Conservation (phyloP, 2,797 vertebrate species). For the Caiman crocodilus region DNA sequence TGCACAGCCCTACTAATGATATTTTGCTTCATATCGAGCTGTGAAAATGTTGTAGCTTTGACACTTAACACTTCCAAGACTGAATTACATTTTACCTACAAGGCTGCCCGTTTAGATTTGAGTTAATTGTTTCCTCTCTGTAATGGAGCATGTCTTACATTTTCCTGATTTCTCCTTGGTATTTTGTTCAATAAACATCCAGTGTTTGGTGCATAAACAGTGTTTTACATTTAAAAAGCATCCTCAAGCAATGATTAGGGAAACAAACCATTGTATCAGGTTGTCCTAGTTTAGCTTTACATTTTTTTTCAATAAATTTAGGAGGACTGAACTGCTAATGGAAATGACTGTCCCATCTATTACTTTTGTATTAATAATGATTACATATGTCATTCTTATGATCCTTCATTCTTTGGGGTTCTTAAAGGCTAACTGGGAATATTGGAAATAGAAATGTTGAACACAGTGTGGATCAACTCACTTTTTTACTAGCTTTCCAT, state of each 20-base stretch:
- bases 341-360: constrained; percentile 76
- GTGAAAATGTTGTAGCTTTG: not conserved
- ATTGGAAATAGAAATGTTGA: not conserved
- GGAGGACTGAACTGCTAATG: constrained; percentile 67
- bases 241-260: constrained; percentile 17
- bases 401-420: constrained; percentile 47
- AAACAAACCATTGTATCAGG: constrained; percentile 34
- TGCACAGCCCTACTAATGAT: too few species aligned
- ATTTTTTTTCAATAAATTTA: constrained; percentile 59
- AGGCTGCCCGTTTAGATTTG: constrained; percentile 38
- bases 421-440: not conserved
- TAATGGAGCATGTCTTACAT: constrained; percentile 67
- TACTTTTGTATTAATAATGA: constrained; percentile 78
- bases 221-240: constrained; percentile 59
- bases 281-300: constrained; percentile 79
- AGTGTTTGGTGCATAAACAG: constrained; percentile 58
- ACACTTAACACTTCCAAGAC: not conserved
- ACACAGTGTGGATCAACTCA: not conserved
- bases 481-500: not conserved
- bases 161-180: constrained; percentile 58
- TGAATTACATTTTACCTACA: constrained; percentile 15
- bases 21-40: not conserved
- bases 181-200: constrained; percentile 68
- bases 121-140: constrained; percentile 60
- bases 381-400: constrained; percentile 79